phyloP scores from a whole-genome alignment of 2,888 invertebrate genomes.

The Andrena minutula region DNA sequence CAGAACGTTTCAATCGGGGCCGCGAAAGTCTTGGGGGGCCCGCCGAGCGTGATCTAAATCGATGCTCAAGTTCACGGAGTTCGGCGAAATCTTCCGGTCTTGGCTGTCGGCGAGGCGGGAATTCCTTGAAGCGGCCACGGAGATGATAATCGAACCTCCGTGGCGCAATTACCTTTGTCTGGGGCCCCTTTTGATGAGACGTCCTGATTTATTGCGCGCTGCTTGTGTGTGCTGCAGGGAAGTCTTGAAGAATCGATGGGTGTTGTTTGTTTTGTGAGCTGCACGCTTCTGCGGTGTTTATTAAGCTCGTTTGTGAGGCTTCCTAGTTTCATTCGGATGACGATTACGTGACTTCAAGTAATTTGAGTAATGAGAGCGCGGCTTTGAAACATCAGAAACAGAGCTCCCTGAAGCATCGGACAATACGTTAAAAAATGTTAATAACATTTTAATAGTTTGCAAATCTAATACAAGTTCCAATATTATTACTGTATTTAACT shows the following conservation, averaged over 20 bases:
- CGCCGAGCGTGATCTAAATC: conserved; percentile 70
- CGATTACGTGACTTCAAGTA: too few species aligned
- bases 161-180: conserved; percentile 33
- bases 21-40: conserved; percentile 62
- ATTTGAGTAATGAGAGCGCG: neutral
- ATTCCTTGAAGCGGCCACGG: conserved; percentile 11
- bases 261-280: neutral
- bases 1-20: conserved; percentile 70
- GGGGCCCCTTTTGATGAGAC: conserved; percentile 22
- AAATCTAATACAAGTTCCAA: too few species aligned
- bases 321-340: too few species aligned
- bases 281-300: neutral
- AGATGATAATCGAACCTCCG: conserved; percentile 34
- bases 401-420: too few species aligned
- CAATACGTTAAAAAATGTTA: too few species aligned
- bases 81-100: conserved; percentile 49
- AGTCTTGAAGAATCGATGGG: neutral
- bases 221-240: neutral
- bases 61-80: conserved; percentile 62
- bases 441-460: too few species aligned
- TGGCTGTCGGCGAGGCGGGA: conserved; percentile 17
- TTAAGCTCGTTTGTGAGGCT: neutral
- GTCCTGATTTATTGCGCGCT: neutral
- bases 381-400: too few species aligned
- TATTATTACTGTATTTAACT: too few species aligned